Evolutionary conservation across 2,797 vertebrate genomes (phyloP).

Genomic region (Pseudocheirus occidentalis): DNA sequence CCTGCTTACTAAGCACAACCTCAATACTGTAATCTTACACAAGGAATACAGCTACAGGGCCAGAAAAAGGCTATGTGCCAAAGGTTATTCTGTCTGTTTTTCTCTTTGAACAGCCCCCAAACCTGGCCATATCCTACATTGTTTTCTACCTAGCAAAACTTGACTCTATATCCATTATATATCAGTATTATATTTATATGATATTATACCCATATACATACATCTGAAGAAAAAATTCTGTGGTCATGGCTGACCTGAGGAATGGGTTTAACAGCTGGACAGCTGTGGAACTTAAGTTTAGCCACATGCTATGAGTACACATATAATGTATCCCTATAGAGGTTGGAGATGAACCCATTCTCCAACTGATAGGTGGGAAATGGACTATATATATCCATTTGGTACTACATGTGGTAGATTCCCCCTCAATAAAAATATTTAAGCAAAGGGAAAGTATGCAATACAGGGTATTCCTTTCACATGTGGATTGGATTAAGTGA

Average conservation of each 20-base stretch:
- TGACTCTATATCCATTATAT: not conserved
- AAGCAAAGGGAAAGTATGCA: not conserved
- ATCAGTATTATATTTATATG: too few species aligned
- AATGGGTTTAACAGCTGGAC: not conserved
- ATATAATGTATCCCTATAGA: not conserved
- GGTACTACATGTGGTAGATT: not conserved
- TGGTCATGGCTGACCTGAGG: not conserved
- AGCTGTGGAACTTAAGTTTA: not conserved
- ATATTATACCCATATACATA: too few species aligned
- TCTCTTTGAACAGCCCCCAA: not conserved
- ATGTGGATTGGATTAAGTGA: not conserved
- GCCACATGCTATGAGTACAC: not conserved
- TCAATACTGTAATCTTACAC: not conserved
- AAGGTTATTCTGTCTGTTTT: not conserved
- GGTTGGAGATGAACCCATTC: not conserved
- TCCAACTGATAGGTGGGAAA: not conserved
- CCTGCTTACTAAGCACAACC: not conserved
- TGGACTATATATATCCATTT: not conserved
- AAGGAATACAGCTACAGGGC: not conserved
- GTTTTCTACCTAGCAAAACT: not conserved
- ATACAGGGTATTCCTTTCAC: not conserved
- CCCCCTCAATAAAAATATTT: not conserved
- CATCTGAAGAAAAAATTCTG: not conserved
- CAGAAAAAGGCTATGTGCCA: not conserved
- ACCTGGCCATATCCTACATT: not conserved